These are phyloP conservation scores for Fratercula arctica DNA, from an alignment of 2,797 vertebrate species.

Conservation along the genomic window DNA sequence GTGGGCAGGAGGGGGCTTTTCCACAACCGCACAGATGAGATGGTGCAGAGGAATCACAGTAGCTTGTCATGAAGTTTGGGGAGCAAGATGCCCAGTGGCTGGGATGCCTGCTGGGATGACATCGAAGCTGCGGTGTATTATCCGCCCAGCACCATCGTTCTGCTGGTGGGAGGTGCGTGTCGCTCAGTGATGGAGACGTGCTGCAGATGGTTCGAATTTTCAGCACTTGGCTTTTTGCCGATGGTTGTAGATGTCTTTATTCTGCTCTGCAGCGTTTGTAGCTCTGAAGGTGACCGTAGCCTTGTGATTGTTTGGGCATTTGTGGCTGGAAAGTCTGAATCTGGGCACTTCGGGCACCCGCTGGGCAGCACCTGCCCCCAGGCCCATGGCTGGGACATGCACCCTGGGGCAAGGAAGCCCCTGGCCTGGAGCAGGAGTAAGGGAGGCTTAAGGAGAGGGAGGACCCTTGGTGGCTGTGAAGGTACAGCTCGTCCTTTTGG, in stretches of 20 bases:
- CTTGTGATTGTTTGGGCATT: rapidly evolving
- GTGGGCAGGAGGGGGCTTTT: neutral
- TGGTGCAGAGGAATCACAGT: neutral
- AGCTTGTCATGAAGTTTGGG: neutral
- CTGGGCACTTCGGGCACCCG: neutral
- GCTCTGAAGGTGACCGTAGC: neutral
- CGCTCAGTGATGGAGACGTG: neutral
- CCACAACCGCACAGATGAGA: neutral
- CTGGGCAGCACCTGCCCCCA: neutral
- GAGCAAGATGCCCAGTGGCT: rapidly evolving
- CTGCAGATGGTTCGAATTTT: neutral
- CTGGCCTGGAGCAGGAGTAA: neutral
- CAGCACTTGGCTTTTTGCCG: neutral
- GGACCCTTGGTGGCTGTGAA: neutral
- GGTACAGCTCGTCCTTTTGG: neutral
- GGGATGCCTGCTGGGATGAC: neutral
- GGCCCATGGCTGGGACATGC: rapidly evolving
- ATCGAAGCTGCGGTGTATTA: neutral
- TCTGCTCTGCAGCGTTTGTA: neutral
- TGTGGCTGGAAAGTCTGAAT: neutral
- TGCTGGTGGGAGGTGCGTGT: neutral
- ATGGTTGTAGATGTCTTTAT: neutral
- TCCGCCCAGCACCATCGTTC: neutral
- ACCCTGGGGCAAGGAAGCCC: neutral
- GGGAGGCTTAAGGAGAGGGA: neutral